These are phyloP conservation scores for Arrhopalites spinosus DNA, from an alignment of 2,888 invertebrate species.

Conservation along the genomic window DNA sequence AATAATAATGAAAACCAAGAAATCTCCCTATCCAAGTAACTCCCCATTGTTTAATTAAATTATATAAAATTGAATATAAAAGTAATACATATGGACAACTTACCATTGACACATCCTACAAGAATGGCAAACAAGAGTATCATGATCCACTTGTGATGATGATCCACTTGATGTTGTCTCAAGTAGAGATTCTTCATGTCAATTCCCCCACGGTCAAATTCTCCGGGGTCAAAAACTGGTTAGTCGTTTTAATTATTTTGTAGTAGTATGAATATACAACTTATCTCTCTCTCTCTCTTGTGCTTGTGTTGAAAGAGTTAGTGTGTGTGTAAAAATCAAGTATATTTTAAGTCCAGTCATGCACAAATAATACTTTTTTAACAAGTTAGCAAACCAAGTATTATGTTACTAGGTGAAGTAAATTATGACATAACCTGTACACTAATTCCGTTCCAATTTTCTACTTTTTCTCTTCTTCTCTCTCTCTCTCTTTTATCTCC, in stretches of 20 bases:
- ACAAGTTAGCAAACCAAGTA: neutral
- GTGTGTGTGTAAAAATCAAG: neutral
- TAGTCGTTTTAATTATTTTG: conserved; percentile 30
- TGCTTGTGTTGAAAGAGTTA: neutral
- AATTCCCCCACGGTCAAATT: conserved; percentile 23
- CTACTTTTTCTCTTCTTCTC: neutral
- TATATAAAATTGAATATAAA: no score
- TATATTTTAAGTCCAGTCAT: conserved; percentile 24
- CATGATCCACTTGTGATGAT: conserved; percentile 20
- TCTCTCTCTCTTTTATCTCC: neutral
- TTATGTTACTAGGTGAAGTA: conserved; percentile 36
- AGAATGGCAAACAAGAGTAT: conserved; percentile 21
- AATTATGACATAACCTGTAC: conserved; percentile 36
- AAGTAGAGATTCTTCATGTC: conserved; percentile 27
- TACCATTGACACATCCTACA: conserved; percentile 36
- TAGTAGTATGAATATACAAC: no score
- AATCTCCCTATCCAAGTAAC: no score
- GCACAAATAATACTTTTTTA: neutral
- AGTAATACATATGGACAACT: no score
- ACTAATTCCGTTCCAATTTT: conserved; percentile 20
- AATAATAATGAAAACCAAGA: no score
- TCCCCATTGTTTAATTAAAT: no score
- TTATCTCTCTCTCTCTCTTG: neutral
- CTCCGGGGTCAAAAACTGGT: conserved; percentile 31
- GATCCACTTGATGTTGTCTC: conserved; percentile 23